Evolutionary conservation across 2,797 vertebrate genomes (phyloP).

Genomic region (Luscinia luscinia): DNA sequence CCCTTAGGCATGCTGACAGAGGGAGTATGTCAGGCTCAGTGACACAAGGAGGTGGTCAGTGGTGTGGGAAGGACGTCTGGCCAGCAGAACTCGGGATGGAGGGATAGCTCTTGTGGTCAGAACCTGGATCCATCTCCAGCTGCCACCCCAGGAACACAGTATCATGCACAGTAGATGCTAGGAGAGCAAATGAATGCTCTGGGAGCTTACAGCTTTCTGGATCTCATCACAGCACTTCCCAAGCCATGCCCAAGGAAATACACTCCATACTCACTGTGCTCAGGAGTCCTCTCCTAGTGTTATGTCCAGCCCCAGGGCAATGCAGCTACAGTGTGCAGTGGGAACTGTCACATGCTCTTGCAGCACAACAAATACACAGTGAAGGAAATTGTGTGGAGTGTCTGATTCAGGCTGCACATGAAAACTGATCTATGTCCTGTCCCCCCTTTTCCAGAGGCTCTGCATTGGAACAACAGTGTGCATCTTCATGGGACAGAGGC

Average conservation of each 20-base stretch:
- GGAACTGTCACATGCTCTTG: not conserved
- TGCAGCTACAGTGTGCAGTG: rapidly evolving
- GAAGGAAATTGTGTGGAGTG: not conserved
- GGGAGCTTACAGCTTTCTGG: not conserved
- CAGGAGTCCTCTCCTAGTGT: not conserved
- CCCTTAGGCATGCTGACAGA: not conserved
- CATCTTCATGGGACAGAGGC: not conserved
- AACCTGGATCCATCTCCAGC: not conserved
- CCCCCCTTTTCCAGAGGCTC: not conserved
- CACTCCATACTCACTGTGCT: rapidly evolving
- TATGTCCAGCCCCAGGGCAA: not conserved
- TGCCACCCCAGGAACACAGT: not conserved
- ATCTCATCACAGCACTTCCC: not conserved
- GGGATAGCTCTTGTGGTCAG: rapidly evolving
- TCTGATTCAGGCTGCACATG: not conserved
- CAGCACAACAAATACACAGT: not conserved
- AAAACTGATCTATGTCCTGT: not conserved
- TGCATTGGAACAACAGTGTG: not conserved
- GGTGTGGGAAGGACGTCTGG: not conserved
- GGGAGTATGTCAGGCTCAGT: not conserved
- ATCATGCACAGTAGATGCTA: not conserved
- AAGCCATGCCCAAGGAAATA: not conserved
- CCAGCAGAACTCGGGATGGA: not conserved
- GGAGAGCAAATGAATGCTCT: not conserved
- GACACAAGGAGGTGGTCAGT: not conserved